A percentile compares a stretch with the other conserved stretches of the same genome.
phyloP scores from a whole-genome alignment of 2,797 vertebrate genomes.

The Lagorchestes hirsutus region DNA sequence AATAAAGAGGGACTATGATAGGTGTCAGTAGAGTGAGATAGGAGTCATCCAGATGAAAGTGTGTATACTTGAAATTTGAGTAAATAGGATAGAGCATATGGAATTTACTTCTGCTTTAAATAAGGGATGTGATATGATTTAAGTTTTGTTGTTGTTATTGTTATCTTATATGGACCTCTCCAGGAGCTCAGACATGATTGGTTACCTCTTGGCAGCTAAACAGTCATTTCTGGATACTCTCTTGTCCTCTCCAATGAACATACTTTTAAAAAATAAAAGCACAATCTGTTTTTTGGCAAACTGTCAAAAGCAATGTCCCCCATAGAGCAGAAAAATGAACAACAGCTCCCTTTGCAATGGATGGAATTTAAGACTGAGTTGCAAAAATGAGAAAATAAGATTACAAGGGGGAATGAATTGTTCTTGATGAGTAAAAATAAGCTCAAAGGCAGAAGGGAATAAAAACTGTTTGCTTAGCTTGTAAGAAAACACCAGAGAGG shows the following conservation, averaged over 20 bases:
- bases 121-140: slow-evolving; percentile 6
- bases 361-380: slow-evolving; percentile 59
- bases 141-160: slow-evolving; percentile 9
- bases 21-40: not conserved
- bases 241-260: slow-evolving; percentile 25
- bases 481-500: slow-evolving; percentile 36
- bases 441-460: slow-evolving; percentile 55
- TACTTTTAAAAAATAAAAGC: slow-evolving; percentile 41
- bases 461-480: slow-evolving; percentile 39
- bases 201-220: slow-evolving; percentile 26
- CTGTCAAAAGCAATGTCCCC: slow-evolving; percentile 25
- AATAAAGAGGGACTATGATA: not conserved
- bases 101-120: slow-evolving; percentile 52
- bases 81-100: not conserved
- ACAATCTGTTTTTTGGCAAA: slow-evolving; percentile 44
- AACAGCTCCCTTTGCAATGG: not conserved
- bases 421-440: slow-evolving; percentile 66
- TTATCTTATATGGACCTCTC: slow-evolving; percentile 16
- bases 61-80: not conserved
- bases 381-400: slow-evolving; percentile 66
- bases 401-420: slow-evolving; percentile 56
- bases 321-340: not conserved
- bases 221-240: slow-evolving; percentile 24
- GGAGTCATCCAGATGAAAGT: not conserved
- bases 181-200: slow-evolving; percentile 13